Base-by-base conservation (phyloP, 1,140 invertebrate species). In the Apis dorsata region DNA sequence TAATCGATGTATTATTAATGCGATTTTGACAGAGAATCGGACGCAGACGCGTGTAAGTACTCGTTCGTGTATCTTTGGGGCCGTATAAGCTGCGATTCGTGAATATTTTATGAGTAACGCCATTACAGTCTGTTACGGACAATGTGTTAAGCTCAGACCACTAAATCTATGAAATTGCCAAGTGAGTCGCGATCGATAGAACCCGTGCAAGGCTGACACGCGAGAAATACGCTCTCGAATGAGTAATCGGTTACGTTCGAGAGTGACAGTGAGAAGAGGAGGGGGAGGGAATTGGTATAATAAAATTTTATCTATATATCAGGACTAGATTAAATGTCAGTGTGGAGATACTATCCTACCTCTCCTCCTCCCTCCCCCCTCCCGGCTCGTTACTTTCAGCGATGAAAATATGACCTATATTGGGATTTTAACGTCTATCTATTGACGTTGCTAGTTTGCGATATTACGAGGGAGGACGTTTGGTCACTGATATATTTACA, bases 1-100 rank as follows among this genome's bases (percentile, higher is more conserved):
- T 87, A 87, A 87, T 87, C 77, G 81, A 81, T 87, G 85, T 79
- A 87, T 87, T 87, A 87, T 87, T 87, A 87, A 86, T 86, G 81
- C 62, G 76, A 72, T 86, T 86, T 86, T 87, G 71, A 84, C 75
- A 84, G 85, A 81, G 71, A 87, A 71, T 71, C 68, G 77, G 63
- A 59, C 62, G 63, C 65, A 44, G 57, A 44, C 78, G 83, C 68
- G 78, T 75, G 79, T 55, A 55, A 86, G 74, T 78, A 87, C 63
- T 77, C 86, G 81, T 86, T 86, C 73, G 85, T 76, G 81, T 79
- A 73, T 86, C 85, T 84, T 84, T 62, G 70, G 53, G 59, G 44
- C 60, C 49, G 77, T 86, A 80, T 74, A 72, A 63, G 63, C 62
- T 55, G 59, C 79, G 60, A 78, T 81, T 76, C 86, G 65, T 85